These are phyloP conservation scores for Columba janthina DNA, from an alignment of 2,113 vertebrate species.

Conservation along the genomic window DNA sequence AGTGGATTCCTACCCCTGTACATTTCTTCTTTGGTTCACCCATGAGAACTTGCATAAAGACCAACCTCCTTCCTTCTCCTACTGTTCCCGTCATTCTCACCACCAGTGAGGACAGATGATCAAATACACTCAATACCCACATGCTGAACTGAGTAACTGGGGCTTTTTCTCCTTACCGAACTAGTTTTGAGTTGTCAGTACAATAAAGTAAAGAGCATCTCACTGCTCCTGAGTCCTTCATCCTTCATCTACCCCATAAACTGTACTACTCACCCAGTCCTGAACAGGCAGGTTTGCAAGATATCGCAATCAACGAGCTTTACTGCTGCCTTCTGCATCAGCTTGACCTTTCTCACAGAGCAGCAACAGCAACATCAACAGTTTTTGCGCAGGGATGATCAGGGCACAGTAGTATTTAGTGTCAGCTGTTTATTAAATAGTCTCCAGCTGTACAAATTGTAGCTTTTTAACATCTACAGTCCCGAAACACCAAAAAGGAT, in stretches of 20 bases:
- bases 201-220: too few relatives aligned
- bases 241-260: too few relatives aligned
- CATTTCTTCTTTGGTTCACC: not conserved
- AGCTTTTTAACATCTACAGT: not conserved
- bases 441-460: not conserved
- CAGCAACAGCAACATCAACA: not conserved
- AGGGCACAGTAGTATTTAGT: not conserved
- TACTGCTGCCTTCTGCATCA: not conserved
- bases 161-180: too few relatives aligned
- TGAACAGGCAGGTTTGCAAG: too few relatives aligned
- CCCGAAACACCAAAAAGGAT: not conserved
- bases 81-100: too few relatives aligned
- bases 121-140: too few relatives aligned
- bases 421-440: not conserved
- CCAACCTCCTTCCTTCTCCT: not conserved
- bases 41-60: not conserved
- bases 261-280: too few relatives aligned
- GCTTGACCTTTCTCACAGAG: not conserved
- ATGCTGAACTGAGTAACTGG: too few relatives aligned
- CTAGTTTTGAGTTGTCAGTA: too few relatives aligned
- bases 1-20: accelerated
- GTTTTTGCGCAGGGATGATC: not conserved
- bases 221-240: too few relatives aligned
- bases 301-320: not conserved
- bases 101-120: not conserved